phyloP scores from a whole-genome alignment of 2,113 vertebrate genomes.

The Cavia porcellus region DNA sequence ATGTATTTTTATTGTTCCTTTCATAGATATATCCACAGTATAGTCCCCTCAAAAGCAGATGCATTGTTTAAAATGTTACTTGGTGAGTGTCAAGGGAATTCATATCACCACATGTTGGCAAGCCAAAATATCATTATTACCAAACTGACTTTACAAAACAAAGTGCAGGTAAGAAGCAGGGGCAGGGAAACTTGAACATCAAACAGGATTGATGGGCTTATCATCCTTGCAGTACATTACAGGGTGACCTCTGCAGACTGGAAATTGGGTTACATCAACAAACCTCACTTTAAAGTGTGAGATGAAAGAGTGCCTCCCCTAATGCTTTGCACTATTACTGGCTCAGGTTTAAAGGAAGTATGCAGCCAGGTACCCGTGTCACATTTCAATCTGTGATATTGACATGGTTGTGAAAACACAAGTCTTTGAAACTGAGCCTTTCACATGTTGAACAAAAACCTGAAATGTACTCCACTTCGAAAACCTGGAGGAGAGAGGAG shows the following conservation, averaged over 20 bases:
- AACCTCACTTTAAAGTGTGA: slow-evolving; percentile 87
- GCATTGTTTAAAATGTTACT: slow-evolving; percentile 70
- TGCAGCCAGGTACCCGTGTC: slow-evolving; percentile 88
- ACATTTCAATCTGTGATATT: slow-evolving; percentile 86
- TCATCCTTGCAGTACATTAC: slow-evolving; percentile 82
- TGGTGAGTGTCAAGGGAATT: slow-evolving; percentile 67
- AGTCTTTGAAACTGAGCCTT: slow-evolving; percentile 91
- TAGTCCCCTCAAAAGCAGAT: slow-evolving; percentile 70
- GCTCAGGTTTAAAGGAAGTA: slow-evolving; percentile 91
- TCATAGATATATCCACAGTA: slow-evolving; percentile 66
- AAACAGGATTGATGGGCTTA: slow-evolving; percentile 83
- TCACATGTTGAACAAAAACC: slow-evolving; percentile 83
- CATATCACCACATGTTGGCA: slow-evolving; percentile 67
- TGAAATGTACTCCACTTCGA: slow-evolving; percentile 77
- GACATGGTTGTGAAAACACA: slow-evolving; percentile 86
- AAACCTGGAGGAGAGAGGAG: slow-evolving; percentile 83
- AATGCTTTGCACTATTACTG: slow-evolving; percentile 83
- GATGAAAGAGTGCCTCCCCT: slow-evolving; percentile 87
- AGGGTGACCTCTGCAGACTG: slow-evolving; percentile 88
- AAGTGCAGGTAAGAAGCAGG: slow-evolving; percentile 16
- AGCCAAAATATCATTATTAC: slow-evolving; percentile 80
- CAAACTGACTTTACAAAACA: slow-evolving; percentile 78
- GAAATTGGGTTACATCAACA: slow-evolving; percentile 91
- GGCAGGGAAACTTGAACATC: slow-evolving; percentile 74
- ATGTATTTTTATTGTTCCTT: slow-evolving; percentile 61